These are phyloP conservation scores for Phylloscopus trochiloides DNA, from an alignment of 2,113 vertebrate species.

Conservation along the genomic window DNA sequence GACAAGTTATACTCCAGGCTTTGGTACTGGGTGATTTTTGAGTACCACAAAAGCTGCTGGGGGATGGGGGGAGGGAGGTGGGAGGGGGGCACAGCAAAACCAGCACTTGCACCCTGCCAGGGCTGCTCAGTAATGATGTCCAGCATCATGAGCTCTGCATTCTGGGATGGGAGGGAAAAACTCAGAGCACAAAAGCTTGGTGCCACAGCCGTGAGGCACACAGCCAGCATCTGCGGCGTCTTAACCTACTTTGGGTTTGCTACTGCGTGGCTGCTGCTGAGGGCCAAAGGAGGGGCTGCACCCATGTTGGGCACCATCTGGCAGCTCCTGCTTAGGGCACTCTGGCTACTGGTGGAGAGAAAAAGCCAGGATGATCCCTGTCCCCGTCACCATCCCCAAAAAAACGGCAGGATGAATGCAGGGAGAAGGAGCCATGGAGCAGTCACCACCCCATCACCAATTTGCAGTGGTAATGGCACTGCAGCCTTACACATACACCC, in stretches of 20 bases:
- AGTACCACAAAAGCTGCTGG: background rate
- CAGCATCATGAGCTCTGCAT: background rate
- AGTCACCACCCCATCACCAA: background rate
- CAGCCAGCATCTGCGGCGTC: background rate
- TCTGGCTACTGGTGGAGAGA: background rate
- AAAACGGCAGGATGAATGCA: fast-evolving
- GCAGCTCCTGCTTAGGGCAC: background rate
- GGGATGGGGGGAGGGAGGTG: too few relatives aligned
- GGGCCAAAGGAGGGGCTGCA: background rate
- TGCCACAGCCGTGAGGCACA: background rate
- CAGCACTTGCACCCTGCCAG: background rate
- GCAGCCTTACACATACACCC: background rate
- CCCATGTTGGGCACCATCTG: background rate
- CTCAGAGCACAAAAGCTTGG: background rate
- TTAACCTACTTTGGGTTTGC: background rate
- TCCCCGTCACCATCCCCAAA: background rate
- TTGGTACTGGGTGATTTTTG: background rate
- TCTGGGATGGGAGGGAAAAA: background rate
- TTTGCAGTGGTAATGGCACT: background rate
- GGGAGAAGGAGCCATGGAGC: background rate
- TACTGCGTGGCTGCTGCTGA: fast-evolving
- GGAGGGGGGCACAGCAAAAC: background rate
- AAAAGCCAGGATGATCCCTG: background rate
- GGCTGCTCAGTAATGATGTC: background rate
- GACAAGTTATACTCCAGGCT: background rate